phyloP scores from a whole-genome alignment of 2,113 vertebrate genomes.

The Camelus dromedarius region DNA sequence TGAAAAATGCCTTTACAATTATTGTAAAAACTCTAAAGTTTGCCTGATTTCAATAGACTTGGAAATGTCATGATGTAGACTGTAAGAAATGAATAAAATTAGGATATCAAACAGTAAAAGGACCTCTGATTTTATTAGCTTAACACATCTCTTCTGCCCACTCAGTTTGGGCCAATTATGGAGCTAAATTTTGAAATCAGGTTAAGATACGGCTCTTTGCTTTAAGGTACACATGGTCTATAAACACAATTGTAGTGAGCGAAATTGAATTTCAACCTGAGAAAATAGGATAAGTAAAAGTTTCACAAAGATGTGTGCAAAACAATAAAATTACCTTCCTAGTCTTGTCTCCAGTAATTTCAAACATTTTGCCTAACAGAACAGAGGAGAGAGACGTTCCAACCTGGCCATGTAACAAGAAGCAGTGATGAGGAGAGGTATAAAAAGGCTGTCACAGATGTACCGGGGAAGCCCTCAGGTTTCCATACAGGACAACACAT shows the following conservation, averaged over 20 bases:
- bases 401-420: neutral
- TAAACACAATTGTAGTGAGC: neutral
- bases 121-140: neutral
- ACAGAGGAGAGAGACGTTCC: neutral
- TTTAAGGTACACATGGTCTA: neutral
- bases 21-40: constrained; percentile 8
- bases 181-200: neutral
- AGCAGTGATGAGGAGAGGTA: neutral
- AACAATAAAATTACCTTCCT: neutral
- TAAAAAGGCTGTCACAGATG: neutral
- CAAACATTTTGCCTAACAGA: neutral
- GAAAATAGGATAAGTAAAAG: neutral
- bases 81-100: neutral
- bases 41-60: neutral
- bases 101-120: neutral
- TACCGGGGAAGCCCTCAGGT: neutral
- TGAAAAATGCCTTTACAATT: neutral
- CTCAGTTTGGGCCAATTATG: neutral
- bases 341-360: neutral
- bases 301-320: neutral
- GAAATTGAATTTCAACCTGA: neutral
- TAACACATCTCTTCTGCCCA: constrained; percentile 5
- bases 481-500: neutral
- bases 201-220: neutral
- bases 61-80: neutral